phyloP scores from a whole-genome alignment of 2,113 vertebrate species.

The Malaclemys terrapin region DNA sequence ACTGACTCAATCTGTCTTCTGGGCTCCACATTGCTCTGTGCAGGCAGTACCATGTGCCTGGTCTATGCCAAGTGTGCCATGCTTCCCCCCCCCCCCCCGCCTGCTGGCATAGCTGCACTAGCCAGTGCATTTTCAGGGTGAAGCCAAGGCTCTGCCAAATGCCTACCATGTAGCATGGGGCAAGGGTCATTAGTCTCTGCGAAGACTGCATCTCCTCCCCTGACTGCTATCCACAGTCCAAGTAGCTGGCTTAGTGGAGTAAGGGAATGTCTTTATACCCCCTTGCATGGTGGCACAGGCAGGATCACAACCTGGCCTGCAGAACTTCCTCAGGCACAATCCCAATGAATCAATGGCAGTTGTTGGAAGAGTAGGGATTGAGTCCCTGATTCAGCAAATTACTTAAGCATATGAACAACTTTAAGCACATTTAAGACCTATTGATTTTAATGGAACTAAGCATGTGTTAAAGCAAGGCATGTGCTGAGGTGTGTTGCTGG shows the following conservation, averaged over 20 bases:
- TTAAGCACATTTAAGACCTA: background rate
- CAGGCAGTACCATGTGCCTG: background rate
- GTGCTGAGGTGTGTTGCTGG: background rate
- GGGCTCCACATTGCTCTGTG: background rate
- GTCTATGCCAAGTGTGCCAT: background rate
- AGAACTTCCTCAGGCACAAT: background rate
- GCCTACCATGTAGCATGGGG: background rate
- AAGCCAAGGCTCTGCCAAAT: background rate
- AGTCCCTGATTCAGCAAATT: background rate
- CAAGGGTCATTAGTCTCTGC: background rate
- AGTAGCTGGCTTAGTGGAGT: background rate
- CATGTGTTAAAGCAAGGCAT: background rate
- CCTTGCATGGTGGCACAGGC: background rate
- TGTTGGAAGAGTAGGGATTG: background rate
- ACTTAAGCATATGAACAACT: background rate
- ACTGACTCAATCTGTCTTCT: background rate
- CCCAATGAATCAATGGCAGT: background rate
- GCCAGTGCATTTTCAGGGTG: background rate
- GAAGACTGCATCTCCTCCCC: background rate
- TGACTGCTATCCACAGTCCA: background rate
- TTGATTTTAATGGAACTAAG: background rate
- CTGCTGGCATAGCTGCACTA: background rate
- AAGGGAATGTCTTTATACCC: background rate
- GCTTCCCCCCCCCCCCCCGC: background rate
- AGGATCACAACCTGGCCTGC: background rate